phyloP scores from a whole-genome alignment of 2,797 vertebrate genomes.

The Lindbergichthys nudifrons region DNA sequence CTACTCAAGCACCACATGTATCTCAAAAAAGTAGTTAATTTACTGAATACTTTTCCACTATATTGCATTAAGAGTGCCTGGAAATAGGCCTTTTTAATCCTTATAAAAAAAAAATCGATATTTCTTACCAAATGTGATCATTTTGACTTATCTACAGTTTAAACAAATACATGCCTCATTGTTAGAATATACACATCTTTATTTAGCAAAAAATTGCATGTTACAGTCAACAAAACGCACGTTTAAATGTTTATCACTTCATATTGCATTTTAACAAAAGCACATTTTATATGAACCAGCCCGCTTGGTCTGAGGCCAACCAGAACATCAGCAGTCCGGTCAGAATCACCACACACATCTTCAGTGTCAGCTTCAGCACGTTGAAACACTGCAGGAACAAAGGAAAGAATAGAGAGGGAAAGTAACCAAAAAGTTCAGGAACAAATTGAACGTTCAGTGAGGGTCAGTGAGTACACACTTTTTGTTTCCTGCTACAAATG shows the following conservation, averaged over 20 bases:
- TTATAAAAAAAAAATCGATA: too few species aligned
- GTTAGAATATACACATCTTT: conserved; percentile 38
- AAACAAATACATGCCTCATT: background rate
- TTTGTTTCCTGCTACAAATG: conserved; percentile 40
- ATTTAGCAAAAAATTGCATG: conserved; percentile 42
- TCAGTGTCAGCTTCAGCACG: conserved; percentile 69
- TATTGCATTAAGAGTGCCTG: background rate
- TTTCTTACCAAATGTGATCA: background rate
- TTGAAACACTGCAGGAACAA: conserved; percentile 62
- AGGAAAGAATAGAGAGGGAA: conserved; percentile 11
- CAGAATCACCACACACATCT: conserved; percentile 60
- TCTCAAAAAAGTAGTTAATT: background rate
- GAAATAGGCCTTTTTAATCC: background rate
- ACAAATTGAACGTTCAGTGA: conserved; percentile 1
- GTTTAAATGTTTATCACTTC: background rate
- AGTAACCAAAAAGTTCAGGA: background rate
- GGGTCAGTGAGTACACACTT: conserved; percentile 41
- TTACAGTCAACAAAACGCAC: background rate
- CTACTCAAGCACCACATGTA: background rate
- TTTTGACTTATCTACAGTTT: background rate
- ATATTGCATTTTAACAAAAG: too few species aligned
- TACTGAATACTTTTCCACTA: background rate
- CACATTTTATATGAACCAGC: conserved; percentile 48
- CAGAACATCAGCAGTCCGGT: conserved; percentile 77
- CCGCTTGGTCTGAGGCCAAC: conserved; percentile 71